Evolutionary conservation across 2,888 invertebrate species (phyloP), one percentile per base, ranked within the genome.

Genomic region (Cataglyphis altisquamis): DNA sequence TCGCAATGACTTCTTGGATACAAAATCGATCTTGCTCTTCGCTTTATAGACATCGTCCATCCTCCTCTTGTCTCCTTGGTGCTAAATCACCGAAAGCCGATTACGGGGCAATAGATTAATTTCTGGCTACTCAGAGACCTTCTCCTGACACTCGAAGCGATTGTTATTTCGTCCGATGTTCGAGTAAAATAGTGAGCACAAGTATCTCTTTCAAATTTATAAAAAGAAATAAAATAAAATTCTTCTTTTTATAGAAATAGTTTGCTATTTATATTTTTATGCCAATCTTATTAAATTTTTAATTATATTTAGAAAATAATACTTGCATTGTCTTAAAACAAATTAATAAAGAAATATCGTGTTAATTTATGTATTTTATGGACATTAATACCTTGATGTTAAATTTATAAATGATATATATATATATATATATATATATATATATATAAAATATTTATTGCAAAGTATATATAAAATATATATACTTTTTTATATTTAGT

Each of bases 41-140:
- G 70, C 73, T 82, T 83, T 84, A 82, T 63, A 81, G 89, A 87
- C 89, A 85, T 88, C 90, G 88, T 90, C 88, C 87, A 82, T 90
- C 89, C 90, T 87, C 84, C 86, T 88, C 88, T 87, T 84, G 86
- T 88, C 84, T 88, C 86, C 84, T 88, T 83, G 88, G 83, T 88
- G 84, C 87, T 93, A 93, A 93, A 94, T 93, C 93, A 93, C 86
- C 82, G 85, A 89, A 94, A 94, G 93, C 94, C 94, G 94, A 94
- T 94, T 94, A 94, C 91, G 86, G 87, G 89, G 89, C 90, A 92
- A 92, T 91, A 92, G 93, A 94, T 94, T 94, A 94, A 94, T 94
- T 94, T 92, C 92, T 92, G 90, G 75, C 88, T 90, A 88, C 80
- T 89, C 77, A 83, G 84, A 80, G 52, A 73, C 25, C 72, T 62